Evolutionary conservation across 2,113 vertebrate species (phyloP).

Genomic region (Misgurnus mizolepis): DNA sequence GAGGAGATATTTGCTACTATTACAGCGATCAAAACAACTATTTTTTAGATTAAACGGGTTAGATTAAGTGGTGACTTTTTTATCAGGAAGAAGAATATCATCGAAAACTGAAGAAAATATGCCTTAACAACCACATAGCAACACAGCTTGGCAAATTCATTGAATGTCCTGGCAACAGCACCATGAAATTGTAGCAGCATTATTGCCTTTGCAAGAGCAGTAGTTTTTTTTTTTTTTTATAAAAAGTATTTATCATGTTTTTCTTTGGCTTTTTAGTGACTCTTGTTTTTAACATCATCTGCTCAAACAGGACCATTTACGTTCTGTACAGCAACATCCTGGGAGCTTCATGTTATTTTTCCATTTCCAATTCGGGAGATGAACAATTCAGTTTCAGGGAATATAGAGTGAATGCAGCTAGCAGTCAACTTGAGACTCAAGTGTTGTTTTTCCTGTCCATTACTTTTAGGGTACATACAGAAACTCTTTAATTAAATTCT

Average conservation of each 20-base stretch:
- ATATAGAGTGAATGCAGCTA: not conserved
- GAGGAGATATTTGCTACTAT: no score
- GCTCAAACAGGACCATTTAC: slow-evolving; percentile 4
- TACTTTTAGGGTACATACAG: slow-evolving; percentile 9
- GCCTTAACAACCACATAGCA: no score
- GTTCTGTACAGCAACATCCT: not conserved
- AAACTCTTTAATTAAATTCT: slow-evolving; percentile 13
- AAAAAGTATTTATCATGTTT: no score
- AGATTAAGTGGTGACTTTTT: no score
- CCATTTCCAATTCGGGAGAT: not conserved
- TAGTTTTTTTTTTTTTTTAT: no score
- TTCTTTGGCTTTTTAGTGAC: not conserved
- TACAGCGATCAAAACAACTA: no score
- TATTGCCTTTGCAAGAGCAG: not conserved
- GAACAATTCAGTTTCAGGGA: not conserved
- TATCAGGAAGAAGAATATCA: no score
- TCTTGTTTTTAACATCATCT: slow-evolving; percentile 8
- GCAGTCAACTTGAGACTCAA: not conserved
- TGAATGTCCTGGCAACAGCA: no score
- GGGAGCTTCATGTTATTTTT: not conserved
- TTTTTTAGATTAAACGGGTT: no score
- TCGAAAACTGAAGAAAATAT: no score
- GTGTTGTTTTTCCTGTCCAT: slow-evolving; percentile 9
- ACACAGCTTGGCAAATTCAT: no score
- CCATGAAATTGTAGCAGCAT: no score